Percentiles rank a stretch among this genome's conserved stretches.
These are phyloP conservation scores for Homalodisca vitripennis DNA, from an alignment of 1,140 invertebrate genomes.

Conservation along the genomic window DNA sequence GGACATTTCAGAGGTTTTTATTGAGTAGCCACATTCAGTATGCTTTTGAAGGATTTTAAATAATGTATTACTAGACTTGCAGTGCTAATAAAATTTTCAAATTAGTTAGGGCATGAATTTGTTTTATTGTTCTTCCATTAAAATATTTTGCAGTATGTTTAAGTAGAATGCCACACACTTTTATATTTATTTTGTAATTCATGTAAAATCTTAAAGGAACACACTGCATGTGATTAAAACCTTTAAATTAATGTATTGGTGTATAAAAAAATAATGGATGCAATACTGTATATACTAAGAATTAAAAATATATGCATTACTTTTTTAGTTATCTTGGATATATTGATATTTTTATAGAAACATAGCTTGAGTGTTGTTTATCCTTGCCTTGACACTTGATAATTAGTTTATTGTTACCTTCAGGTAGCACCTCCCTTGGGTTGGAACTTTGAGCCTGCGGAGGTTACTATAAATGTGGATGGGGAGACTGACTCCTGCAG, in stretches of 20 bases:
- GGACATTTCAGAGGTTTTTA: too few relatives aligned
- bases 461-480: constrained; percentile 80
- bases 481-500: constrained; percentile 84
- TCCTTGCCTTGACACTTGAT: background rate
- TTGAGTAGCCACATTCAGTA: too few relatives aligned
- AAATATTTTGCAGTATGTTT: too few relatives aligned
- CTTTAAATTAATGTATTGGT: background rate
- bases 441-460: constrained; percentile 92
- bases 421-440: constrained; percentile 70
- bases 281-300: background rate
- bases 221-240: background rate
- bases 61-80: too few relatives aligned
- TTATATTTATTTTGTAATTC: too few relatives aligned
- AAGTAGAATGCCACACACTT: too few relatives aligned
- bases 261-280: background rate
- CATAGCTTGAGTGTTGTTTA: background rate
- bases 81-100: too few relatives aligned
- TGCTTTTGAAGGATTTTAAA: too few relatives aligned
- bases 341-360: background rate
- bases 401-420: constrained; percentile 10
- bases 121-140: too few relatives aligned
- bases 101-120: too few relatives aligned
- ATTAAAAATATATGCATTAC: too few relatives aligned
- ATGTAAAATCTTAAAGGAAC: background rate
- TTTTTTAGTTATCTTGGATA: too few relatives aligned